phyloP scores from a whole-genome alignment of 2,888 invertebrate genomes.

The Trissolcus brochymenae region DNA sequence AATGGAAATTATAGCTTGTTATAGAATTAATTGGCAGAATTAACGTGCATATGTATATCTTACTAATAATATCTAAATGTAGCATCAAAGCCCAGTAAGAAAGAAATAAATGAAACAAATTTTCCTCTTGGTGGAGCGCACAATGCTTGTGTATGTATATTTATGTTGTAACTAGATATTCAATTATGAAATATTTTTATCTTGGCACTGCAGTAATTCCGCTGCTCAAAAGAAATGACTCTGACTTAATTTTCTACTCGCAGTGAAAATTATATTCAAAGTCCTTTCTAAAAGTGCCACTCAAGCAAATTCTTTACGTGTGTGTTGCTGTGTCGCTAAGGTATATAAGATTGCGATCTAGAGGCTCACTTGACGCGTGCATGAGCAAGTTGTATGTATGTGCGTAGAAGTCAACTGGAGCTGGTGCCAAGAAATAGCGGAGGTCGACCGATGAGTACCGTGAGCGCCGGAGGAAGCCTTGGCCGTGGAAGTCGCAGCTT shows the following conservation, averaged over 20 bases:
- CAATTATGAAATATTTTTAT: constrained; percentile 66
- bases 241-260: too few species aligned
- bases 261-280: too few species aligned
- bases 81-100: constrained; percentile 68
- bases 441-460: constrained; percentile 72
- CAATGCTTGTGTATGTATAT: constrained; percentile 76
- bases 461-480: constrained; percentile 72
- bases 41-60: constrained; percentile 1
- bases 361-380: constrained; percentile 66
- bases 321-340: constrained; percentile 69
- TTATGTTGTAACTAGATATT: constrained; percentile 75
- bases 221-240: constrained; percentile 12
- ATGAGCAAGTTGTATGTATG: constrained; percentile 73
- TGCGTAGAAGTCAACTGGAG: constrained; percentile 76
- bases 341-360: constrained; percentile 64
- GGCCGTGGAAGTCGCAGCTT: constrained; percentile 70
- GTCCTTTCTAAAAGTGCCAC: constrained; percentile 40
- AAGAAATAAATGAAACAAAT: constrained; percentile 57
- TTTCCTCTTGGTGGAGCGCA: constrained; percentile 73
- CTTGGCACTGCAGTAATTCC: constrained; percentile 67
- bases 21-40: not conserved
- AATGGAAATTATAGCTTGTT: constrained; percentile 7
- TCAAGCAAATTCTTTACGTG: constrained; percentile 64
- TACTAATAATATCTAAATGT: constrained; percentile 5
- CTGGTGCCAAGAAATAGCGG: constrained; percentile 74